These are phyloP conservation scores for Andrena flavipes DNA, from an alignment of 2,888 invertebrate species.

Conservation along the genomic window DNA sequence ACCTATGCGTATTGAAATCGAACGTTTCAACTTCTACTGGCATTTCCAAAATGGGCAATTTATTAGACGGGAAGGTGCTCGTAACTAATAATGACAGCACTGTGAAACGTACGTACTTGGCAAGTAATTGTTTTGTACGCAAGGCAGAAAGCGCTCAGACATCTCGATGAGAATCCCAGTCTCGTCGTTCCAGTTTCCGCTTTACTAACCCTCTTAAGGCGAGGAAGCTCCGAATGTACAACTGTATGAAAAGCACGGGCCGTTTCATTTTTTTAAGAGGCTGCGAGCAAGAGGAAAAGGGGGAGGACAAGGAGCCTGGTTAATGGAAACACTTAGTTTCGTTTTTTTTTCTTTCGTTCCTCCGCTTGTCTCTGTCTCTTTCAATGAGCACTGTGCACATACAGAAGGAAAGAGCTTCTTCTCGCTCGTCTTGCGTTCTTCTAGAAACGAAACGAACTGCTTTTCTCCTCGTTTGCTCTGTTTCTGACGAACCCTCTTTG, in stretches of 20 bases:
- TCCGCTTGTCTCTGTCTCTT: constrained; percentile 37
- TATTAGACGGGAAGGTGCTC: not conserved
- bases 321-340: constrained; percentile 66
- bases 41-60: not conserved
- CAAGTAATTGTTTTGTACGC: constrained; percentile 17
- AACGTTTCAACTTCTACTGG: too few species aligned
- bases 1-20: too few species aligned
- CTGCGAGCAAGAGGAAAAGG: constrained; percentile 16
- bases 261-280: constrained; percentile 61
- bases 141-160: constrained; percentile 22
- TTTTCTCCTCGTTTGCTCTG: constrained; percentile 18
- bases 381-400: constrained; percentile 33
- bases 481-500: constrained; percentile 5
- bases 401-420: constrained; percentile 6
- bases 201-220: constrained; percentile 55
- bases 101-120: not conserved
- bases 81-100: not conserved
- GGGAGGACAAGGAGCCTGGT: constrained; percentile 37
- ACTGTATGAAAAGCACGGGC: constrained; percentile 50
- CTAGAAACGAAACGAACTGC: constrained; percentile 6
- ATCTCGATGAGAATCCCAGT: constrained; percentile 44
- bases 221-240: constrained; percentile 37
- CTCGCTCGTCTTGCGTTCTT: constrained; percentile 12
- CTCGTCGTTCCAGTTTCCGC: constrained; percentile 46
- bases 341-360: constrained; percentile 24